These are phyloP conservation scores for Drosophila dunni DNA, from an alignment of 1,140 invertebrate species.

Conservation along the genomic window DNA sequence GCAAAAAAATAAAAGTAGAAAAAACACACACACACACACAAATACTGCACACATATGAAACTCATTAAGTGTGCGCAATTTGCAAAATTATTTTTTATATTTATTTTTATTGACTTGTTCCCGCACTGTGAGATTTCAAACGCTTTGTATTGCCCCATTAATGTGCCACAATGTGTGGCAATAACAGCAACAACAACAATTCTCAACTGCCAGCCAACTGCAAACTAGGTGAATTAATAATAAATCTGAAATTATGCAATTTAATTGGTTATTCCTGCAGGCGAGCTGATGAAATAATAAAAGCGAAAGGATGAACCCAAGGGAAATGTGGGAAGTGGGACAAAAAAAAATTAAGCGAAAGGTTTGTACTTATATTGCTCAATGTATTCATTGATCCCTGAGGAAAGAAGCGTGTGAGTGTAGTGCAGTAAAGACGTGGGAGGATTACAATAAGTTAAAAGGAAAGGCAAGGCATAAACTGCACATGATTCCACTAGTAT, in stretches of 20 bases:
- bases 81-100: constrained; percentile 76
- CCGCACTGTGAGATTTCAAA: constrained; percentile 39
- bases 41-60: constrained; percentile 50
- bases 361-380: constrained; percentile 9
- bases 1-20: background rate
- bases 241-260: constrained; percentile 77
- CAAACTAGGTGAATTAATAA: constrained; percentile 62
- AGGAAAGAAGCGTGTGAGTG: constrained; percentile 54
- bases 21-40: constrained; percentile 9
- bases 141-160: constrained; percentile 50
- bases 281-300: constrained; percentile 31
- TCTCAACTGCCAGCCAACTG: constrained; percentile 10
- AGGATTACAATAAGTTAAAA: background rate
- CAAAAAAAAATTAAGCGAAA: too few species aligned
- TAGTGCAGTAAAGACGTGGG: background rate
- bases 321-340: constrained; percentile 1
- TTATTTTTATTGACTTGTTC: constrained; percentile 76
- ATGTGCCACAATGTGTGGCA: constrained; percentile 31
- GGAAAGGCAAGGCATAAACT: background rate
- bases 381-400: constrained; percentile 63
- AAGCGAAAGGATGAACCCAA: constrained; percentile 1
- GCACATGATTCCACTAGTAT: too few species aligned
- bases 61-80: constrained; percentile 74
- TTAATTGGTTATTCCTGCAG: constrained; percentile 55
- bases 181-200: constrained; percentile 6